These are phyloP conservation scores for Ectropis crepuscularia DNA, from an alignment of 2,888 invertebrate genomes.

Conservation along the genomic window DNA sequence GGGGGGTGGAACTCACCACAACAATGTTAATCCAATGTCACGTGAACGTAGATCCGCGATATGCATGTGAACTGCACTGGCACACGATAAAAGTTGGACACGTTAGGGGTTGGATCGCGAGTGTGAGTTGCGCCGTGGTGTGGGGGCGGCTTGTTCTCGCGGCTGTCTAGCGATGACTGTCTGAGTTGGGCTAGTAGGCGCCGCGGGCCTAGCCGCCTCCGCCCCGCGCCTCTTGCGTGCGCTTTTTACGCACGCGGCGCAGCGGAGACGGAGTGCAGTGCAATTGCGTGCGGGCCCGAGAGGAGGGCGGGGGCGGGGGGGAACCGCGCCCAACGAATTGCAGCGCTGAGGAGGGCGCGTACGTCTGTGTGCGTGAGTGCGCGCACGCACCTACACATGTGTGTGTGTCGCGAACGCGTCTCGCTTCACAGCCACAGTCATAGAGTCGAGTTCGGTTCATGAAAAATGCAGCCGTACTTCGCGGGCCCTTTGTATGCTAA, in stretches of 20 bases:
- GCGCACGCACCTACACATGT: constrained; percentile 55
- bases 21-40: constrained; percentile 43
- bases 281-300: constrained; percentile 78
- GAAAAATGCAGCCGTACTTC: constrained; percentile 75
- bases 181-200: constrained; percentile 56
- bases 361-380: constrained; percentile 75
- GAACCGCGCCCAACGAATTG: constrained; percentile 78
- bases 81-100: constrained; percentile 72
- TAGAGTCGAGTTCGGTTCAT: constrained; percentile 76
- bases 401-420: constrained; percentile 58
- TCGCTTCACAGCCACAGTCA: constrained; percentile 65
- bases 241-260: constrained; percentile 83
- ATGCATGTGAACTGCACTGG: constrained; percentile 66
- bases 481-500: constrained; percentile 75
- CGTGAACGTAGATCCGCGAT: constrained; percentile 45
- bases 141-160: constrained; percentile 80
- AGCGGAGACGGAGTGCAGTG: constrained; percentile 77
- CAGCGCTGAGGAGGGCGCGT: constrained; percentile 78
- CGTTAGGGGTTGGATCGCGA: constrained; percentile 72
- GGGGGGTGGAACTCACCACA: constrained; percentile 37
- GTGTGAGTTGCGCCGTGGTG: constrained; percentile 62
- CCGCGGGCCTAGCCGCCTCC: constrained; percentile 54
- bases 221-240: constrained; percentile 79
- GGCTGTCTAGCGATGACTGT: constrained; percentile 80
- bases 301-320: constrained; percentile 58